Evolutionary conservation across 23 tunicate species (phyloP).

Genomic region (Ciona savignyi): DNA sequence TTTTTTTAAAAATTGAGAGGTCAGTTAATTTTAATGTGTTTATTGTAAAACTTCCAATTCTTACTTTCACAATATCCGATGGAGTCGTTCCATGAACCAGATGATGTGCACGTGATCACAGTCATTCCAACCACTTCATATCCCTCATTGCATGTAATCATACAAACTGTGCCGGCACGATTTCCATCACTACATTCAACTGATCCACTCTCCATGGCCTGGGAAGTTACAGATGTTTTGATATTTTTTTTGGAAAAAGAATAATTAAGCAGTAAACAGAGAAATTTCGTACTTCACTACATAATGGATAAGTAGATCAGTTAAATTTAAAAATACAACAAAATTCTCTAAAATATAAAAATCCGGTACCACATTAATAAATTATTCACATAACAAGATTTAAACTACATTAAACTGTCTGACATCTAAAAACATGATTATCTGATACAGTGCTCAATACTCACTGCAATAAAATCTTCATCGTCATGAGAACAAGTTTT

Average conservation of each 20-base stretch:
- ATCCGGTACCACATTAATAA: neutral
- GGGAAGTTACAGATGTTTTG: neutral
- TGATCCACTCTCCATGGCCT: slow-evolving; percentile 51
- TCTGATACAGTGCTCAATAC: neutral
- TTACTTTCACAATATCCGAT: slow-evolving; percentile 78
- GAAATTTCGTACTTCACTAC: too few species aligned
- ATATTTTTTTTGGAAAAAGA: neutral
- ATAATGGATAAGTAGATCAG: too few species aligned
- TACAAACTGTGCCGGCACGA: slow-evolving; percentile 45
- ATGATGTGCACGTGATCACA: slow-evolving; percentile 18
- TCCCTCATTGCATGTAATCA: slow-evolving; percentile 38
- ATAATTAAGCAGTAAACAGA: too few species aligned
- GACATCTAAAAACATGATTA: neutral
- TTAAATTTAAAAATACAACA: too few species aligned
- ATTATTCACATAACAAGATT: neutral
- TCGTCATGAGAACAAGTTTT: slow-evolving; percentile 43
- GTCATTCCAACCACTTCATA: slow-evolving; percentile 20
- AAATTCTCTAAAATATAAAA: too few species aligned
- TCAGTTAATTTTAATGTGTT: neutral
- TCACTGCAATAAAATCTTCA: slow-evolving; percentile 31
- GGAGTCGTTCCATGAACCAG: slow-evolving; percentile 48
- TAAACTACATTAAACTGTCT: neutral
- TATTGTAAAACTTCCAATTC: neutral
- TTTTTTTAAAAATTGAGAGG: neutral
- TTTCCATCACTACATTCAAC: slow-evolving; percentile 57